These are phyloP conservation scores for human DNA, from an alignment of 2,113 vertebrate genomes.

Conservation along the genomic window GRCh38 chr5:112805501-112806000, in stretches of 20 bases:
- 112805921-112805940: background rate
- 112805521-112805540: background rate
- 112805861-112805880: background rate
- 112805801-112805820: background rate
- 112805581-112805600: background rate
- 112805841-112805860: background rate
- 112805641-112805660: background rate
- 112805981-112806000: background rate
- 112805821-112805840: background rate
- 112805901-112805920: background rate
- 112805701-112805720: background rate
- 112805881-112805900: background rate
- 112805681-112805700: background rate
- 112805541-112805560: background rate
- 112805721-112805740: background rate
- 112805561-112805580: background rate
- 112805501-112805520: background rate
- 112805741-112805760: background rate
- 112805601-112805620: background rate
- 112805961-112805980: background rate
- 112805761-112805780: background rate
- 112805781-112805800: background rate
- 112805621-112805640: background rate
- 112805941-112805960: background rate
- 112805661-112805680: background rate